Base-by-base conservation (phyloP, 92 coral and sea anemone genomes). In the Palythoa grandis region DNA sequence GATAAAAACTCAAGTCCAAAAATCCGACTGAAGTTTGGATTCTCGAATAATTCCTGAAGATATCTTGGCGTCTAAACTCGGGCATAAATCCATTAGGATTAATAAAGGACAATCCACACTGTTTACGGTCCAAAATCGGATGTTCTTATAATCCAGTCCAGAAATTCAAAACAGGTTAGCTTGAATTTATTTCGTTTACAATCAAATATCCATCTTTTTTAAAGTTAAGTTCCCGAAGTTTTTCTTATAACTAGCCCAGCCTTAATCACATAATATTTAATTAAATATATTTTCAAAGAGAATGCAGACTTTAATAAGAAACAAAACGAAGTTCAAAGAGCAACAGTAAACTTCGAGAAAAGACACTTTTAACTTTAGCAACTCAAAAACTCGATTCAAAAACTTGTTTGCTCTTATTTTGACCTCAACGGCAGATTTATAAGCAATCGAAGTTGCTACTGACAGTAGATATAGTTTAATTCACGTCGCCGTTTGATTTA, bases 51-150 rank as follows among this genome's bases (percentile, higher is more conserved):
- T 4, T 35, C 9, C 9, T 43, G 3, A 43, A 7, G 7, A 43
- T 43, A 3, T 5, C 50, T 0, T 8, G 9, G 9, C 22, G 35
- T 19, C 19, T 63, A 10, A 68, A 40, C 37, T 60, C 12, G 38
- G 17, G 71, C 20, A 11, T 38, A 40, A 79, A 54, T 19, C 53
- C 61, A 50, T 79, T 63, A 79, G 40, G 79, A 52, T 38, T 79
- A 63, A n/a, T n/a, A 63, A 40, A 3, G 56, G 72, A 66, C 4
- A 79, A 79, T 61, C 39, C 29, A 39, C 12, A 13, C 11, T 11
- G 8, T 79, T 13, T 39, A 61, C 73, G 61, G 39, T 60, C 17
- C n/a, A 37, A 43, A 38, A 78, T 48, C 5, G 67, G 65, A 52
- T 50, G 12, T 23, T 48, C 40, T 20, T 54, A 58, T 79, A 29